Evolutionary conservation across 2,888 invertebrate genomes (phyloP).

Genomic region (Parelbella ahira): DNA sequence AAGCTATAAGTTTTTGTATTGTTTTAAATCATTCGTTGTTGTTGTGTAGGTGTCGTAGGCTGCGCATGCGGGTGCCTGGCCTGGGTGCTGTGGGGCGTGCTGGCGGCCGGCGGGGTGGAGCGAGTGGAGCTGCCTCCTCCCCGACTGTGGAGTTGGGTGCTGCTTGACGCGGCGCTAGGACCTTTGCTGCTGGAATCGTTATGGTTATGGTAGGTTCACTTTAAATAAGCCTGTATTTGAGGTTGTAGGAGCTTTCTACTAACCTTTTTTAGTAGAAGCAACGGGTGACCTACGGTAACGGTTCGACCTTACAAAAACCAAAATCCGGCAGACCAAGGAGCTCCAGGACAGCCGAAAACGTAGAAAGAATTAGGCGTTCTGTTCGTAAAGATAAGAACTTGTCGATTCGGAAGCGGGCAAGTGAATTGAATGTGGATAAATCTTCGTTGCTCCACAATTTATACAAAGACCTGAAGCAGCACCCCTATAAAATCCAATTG

Average conservation of each 20-base stretch:
- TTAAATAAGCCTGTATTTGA: too few relatives aligned
- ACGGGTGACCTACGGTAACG: too few relatives aligned
- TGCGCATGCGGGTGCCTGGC: slow-evolving; percentile 92
- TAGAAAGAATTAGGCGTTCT: slow-evolving; percentile 26
- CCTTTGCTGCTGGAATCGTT: slow-evolving; percentile 95
- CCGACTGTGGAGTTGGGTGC: slow-evolving; percentile 85
- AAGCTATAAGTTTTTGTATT: too few relatives aligned
- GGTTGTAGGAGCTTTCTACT: too few relatives aligned
- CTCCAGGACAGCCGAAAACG: slow-evolving; percentile 29
- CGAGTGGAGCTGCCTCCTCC: slow-evolving; percentile 91
- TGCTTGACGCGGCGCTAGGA: slow-evolving; percentile 93
- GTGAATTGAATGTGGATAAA: slow-evolving; percentile 25
- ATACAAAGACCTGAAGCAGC: slow-evolving; percentile 25
- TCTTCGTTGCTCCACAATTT: slow-evolving; percentile 27
- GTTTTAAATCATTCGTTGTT: too few relatives aligned
- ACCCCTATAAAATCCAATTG: slow-evolving; percentile 28
- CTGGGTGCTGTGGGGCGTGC: slow-evolving; percentile 94
- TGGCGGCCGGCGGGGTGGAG: slow-evolving; percentile 92
- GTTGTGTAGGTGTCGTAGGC: slow-evolving; percentile 98
- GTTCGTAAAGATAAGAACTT: slow-evolving; percentile 28
- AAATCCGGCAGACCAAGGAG: slow-evolving; percentile 29
- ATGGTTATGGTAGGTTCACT: slow-evolving; percentile 90
- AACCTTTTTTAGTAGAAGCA: too few relatives aligned
- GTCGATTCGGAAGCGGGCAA: slow-evolving; percentile 32
- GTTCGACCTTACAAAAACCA: slow-evolving; percentile 8